These are phyloP conservation scores for Kryptopterus vitreolus DNA, from an alignment of 2,797 vertebrate species.

Conservation along the genomic window DNA sequence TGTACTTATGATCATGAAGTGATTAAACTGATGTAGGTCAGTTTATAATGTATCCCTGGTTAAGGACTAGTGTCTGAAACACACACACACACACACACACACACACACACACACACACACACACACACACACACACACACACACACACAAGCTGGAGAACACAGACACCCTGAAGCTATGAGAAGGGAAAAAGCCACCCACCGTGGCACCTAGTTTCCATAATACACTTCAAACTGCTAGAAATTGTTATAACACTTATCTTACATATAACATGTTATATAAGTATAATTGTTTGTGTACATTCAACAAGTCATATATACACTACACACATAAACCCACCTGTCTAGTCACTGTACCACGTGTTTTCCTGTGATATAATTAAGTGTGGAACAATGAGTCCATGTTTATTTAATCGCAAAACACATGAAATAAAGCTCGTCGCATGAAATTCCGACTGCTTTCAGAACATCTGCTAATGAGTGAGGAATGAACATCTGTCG, in stretches of 20 bases:
- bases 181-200: background rate
- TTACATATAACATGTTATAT: too few relatives aligned
- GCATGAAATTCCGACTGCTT: background rate
- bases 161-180: background rate
- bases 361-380: conserved; percentile 11
- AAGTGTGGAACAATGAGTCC: background rate
- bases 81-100: too few relatives aligned
- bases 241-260: too few relatives aligned
- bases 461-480: conserved; percentile 11
- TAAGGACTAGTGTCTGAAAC: background rate
- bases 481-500: background rate
- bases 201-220: background rate
- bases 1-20: background rate
- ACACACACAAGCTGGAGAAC: background rate
- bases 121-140: too few relatives aligned
- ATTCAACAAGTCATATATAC: background rate
- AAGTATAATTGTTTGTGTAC: background rate
- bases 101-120: too few relatives aligned
- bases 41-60: background rate
- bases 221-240: background rate
- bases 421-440: background rate
- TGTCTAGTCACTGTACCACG: background rate
- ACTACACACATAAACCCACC: conserved; percentile 23
- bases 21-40: background rate
- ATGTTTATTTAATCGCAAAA: conserved; percentile 17